Evolutionary conservation across 2,888 invertebrate genomes (phyloP).

Genomic region (Machimus rusticus): DNA sequence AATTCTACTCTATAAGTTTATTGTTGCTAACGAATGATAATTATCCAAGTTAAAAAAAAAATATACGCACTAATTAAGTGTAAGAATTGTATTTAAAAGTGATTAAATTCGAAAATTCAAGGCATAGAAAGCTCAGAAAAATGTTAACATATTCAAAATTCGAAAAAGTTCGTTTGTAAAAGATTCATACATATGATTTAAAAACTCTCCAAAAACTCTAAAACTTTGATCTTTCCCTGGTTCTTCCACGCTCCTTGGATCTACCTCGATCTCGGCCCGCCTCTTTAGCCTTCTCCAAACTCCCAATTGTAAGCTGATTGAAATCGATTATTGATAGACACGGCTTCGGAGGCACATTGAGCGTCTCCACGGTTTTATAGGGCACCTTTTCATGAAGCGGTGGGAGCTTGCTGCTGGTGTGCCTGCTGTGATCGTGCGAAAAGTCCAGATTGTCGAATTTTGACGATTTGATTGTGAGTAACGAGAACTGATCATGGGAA

Average conservation of each 20-base stretch:
- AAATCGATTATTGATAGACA: constrained; percentile 76
- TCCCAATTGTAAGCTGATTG: constrained; percentile 72
- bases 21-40: too few species aligned
- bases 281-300: constrained; percentile 64
- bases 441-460: constrained; percentile 54
- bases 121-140: not conserved
- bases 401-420: constrained; percentile 48
- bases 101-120: not conserved
- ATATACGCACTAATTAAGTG: not conserved
- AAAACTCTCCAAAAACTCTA: not conserved
- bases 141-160: not conserved
- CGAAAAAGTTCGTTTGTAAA: not conserved
- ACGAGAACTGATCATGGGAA: constrained; percentile 58
- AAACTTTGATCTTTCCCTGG: not conserved
- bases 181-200: not conserved
- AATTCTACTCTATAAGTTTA: too few species aligned
- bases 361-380: constrained; percentile 49
- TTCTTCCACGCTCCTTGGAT: not conserved
- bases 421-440: constrained; percentile 50
- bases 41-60: not conserved
- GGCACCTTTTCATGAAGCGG: constrained; percentile 46
- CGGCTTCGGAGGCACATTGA: constrained; percentile 67
- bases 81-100: not conserved
- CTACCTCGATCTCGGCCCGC: constrained; percentile 25
- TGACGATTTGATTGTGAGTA: constrained; percentile 54